These are phyloP conservation scores for Drosophila sulfurigaster DNA, from an alignment of 1,140 invertebrate species.

Conservation along the genomic window DNA sequence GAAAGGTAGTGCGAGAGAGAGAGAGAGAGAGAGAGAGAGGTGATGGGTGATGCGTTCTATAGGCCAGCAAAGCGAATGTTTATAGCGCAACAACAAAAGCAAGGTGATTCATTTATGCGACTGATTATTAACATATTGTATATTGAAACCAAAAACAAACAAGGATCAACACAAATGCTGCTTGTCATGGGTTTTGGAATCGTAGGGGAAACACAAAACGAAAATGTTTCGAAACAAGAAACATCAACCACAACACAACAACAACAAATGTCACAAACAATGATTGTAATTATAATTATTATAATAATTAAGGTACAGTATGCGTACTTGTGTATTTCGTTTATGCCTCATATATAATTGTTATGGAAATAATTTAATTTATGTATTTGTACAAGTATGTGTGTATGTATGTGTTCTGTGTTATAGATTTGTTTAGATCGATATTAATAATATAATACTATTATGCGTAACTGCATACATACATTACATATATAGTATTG, in stretches of 20 bases:
- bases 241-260: neutral
- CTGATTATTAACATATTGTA: slow-evolving; percentile 80
- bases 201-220: slow-evolving; percentile 26
- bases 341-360: slow-evolving; percentile 26
- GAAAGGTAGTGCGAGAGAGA: slow-evolving; percentile 2
- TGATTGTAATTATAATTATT: neutral
- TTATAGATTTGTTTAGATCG: slow-evolving; percentile 41
- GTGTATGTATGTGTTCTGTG: slow-evolving; percentile 42
- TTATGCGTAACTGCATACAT: neutral
- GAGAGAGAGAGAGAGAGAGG: neutral
- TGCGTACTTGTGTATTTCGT: slow-evolving; percentile 10
- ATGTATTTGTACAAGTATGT: slow-evolving; percentile 32
- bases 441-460: slow-evolving; percentile 22
- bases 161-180: slow-evolving; percentile 27
- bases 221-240: slow-evolving; percentile 1
- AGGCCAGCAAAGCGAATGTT: slow-evolving; percentile 22
- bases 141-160: slow-evolving; percentile 46
- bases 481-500: slow-evolving; percentile 25
- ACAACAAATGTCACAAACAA: neutral
- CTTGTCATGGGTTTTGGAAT: slow-evolving; percentile 15
- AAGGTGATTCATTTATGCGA: slow-evolving; percentile 84
- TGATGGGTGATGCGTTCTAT: neutral
- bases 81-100: slow-evolving; percentile 54
- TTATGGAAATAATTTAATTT: slow-evolving; percentile 43
- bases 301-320: neutral